phyloP scores from a whole-genome alignment of 2,797 vertebrate species.

The Malurus leucopterus region DNA sequence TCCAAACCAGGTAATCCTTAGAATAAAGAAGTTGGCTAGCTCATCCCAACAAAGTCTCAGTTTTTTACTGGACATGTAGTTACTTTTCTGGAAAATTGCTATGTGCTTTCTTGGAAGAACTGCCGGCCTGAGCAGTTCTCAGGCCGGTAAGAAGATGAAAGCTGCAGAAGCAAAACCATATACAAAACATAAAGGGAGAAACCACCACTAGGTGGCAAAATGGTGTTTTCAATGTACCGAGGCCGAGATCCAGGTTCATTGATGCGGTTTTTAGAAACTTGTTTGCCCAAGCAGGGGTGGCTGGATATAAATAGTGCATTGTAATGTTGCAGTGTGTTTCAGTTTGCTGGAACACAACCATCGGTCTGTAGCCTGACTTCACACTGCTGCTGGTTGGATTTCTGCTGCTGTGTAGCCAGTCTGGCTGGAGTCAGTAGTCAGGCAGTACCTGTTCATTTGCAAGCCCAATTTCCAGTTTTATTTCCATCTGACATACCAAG shows the following conservation, averaged over 20 bases:
- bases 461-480: neutral
- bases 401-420: neutral
- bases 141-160: neutral
- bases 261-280: neutral
- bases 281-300: neutral
- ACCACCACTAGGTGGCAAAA: constrained; percentile 70
- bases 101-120: neutral
- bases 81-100: neutral
- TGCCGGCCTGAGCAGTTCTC: neutral
- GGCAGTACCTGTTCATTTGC: neutral
- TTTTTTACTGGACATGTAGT: neutral
- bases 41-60: neutral
- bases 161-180: neutral
- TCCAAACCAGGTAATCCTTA: neutral
- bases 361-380: neutral
- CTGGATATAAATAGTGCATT: neutral
- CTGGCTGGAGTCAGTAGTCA: neutral
- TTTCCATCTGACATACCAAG: neutral
- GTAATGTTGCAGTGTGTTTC: neutral
- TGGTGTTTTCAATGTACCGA: constrained; percentile 14
- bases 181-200: neutral
- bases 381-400: neutral
- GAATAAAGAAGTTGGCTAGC: neutral
- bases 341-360: neutral
- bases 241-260: neutral